Percentiles rank a stretch among this genome's conserved stretches.
These are phyloP conservation scores for Nothocercus nigrocapillus DNA, from an alignment of 2,113 vertebrate species.

Conservation along the genomic window DNA sequence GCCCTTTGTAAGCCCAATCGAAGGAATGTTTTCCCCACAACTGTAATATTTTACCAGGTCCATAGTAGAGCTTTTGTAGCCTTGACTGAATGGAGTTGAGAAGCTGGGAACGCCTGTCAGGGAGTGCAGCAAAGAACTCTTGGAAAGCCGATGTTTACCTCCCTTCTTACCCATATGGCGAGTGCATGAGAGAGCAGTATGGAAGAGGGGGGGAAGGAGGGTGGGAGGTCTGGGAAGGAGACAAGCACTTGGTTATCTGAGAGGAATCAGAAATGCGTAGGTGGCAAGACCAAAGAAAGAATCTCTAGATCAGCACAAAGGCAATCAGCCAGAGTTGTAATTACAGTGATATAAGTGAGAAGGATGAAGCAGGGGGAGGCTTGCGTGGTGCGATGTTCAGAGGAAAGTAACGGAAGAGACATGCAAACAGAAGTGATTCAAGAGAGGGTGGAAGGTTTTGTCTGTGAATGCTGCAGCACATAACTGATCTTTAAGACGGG, in stretches of 20 bases:
- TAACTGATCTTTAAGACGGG: constrained; percentile 26
- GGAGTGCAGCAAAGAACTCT: neutral
- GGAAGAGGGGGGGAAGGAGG: constrained; percentile 27
- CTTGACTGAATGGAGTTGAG: constrained; percentile 39
- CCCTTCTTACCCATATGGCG: neutral
- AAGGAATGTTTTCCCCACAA: constrained; percentile 53
- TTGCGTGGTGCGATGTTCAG: constrained; percentile 64
- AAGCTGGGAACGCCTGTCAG: constrained; percentile 46
- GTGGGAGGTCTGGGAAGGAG: constrained; percentile 71
- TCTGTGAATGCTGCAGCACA: neutral
- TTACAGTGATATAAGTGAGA: constrained; percentile 66
- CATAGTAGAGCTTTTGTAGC: constrained; percentile 51
- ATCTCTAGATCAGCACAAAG: constrained; percentile 66
- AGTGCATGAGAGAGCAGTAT: neutral
- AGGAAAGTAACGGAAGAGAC: constrained; percentile 66
- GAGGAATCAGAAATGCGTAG: constrained; percentile 68
- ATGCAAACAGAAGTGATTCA: constrained; percentile 45
- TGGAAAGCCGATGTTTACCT: too few species aligned
- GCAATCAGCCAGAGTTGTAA: constrained; percentile 65
- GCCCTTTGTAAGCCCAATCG: constrained; percentile 42
- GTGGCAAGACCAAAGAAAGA: constrained; percentile 71
- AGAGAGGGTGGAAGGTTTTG: constrained; percentile 41
- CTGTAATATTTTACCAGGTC: constrained; percentile 14
- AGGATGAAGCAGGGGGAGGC: constrained; percentile 62
- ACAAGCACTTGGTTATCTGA: constrained; percentile 56